Evolutionary conservation across 1,140 invertebrate genomes (phyloP), one percentile per base, ranked within the genome.

Genomic region (Linepithema humile): DNA sequence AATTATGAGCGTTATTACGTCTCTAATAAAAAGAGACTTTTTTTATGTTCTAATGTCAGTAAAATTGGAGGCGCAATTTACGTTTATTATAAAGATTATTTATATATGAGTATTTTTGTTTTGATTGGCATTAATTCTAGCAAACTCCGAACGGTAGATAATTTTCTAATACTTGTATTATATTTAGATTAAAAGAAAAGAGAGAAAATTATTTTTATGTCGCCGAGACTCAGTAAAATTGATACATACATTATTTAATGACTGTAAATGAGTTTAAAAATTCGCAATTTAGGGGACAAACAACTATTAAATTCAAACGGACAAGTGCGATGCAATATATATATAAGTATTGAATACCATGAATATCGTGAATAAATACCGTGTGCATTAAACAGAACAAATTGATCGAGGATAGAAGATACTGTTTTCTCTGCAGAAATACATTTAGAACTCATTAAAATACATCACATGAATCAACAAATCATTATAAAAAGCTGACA

Each of bases 171-270:
- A 67, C 40, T 55, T 80, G 43, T 62, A 62, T 20, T 38, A 60
- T 59, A 5, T 60, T n/a, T 60, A 60, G n/a, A n/a, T 74, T 74
- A 15, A 12, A 45, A 12, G 43, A 12, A 45, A 45, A 45, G 10
- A 12, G 10, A 57, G 23, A 57, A 53, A 6, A 26, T 9, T 26
- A 57, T 29, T 26, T 57, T 57, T 23, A 10, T 4, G 23, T 69
- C 48, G 48, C 35, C 48, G 43, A 67, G 64, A 32, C 64, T 80
- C 75, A 80, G 64, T 67, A 57, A 70, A 53, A 80, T 40, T 2
- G 12, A 32, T 17, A 55, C 17, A 65, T 20, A 6, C 29, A 53
- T 10, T 9, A 45, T 45, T 5, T 69, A 15, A 43, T 10, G 17
- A 23, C 10, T 60, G n/a, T 15, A n/a, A 60, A 60, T 65, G 12